phyloP scores from a whole-genome alignment of 2,888 invertebrate species.

The Cheilosia scutellata region DNA sequence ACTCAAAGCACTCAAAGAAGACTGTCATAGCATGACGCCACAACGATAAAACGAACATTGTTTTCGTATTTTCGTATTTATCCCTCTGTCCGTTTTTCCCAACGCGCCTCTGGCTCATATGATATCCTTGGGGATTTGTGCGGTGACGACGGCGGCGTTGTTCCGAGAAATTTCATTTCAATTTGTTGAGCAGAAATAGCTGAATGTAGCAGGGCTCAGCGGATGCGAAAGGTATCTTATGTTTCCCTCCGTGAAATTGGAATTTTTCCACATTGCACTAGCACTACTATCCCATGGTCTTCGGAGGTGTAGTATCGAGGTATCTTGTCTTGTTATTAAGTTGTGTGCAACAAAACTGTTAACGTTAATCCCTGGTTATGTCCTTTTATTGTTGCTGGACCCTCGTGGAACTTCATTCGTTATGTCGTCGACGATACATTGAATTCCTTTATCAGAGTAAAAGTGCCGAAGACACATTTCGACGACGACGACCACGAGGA shows the following conservation, averaged over 20 bases:
- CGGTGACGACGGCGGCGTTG: slow-evolving; percentile 54
- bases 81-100: background rate
- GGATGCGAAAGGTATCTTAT: slow-evolving; percentile 11
- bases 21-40: slow-evolving; percentile 60
- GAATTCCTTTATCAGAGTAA: slow-evolving; percentile 29
- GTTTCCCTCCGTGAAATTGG: slow-evolving; percentile 20
- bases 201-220: background rate
- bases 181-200: slow-evolving; percentile 47
- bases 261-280: slow-evolving; percentile 6
- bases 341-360: slow-evolving; percentile 25
- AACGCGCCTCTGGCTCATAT: background rate
- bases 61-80: slow-evolving; percentile 59
- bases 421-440: slow-evolving; percentile 38
- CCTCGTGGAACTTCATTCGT: slow-evolving; percentile 7
- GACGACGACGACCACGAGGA: background rate
- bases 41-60: slow-evolving; percentile 61
- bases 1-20: slow-evolving; percentile 56
- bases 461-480: slow-evolving; percentile 20
- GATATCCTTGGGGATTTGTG: slow-evolving; percentile 52
- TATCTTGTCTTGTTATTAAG: slow-evolving; percentile 41
- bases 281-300: slow-evolving; percentile 6
- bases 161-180: slow-evolving; percentile 67
- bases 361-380: slow-evolving; percentile 28
- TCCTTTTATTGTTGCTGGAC: slow-evolving; percentile 3
- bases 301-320: slow-evolving; percentile 4